phyloP scores from a whole-genome alignment of 1,140 invertebrate species.

The Ostrea denselamellosa region DNA sequence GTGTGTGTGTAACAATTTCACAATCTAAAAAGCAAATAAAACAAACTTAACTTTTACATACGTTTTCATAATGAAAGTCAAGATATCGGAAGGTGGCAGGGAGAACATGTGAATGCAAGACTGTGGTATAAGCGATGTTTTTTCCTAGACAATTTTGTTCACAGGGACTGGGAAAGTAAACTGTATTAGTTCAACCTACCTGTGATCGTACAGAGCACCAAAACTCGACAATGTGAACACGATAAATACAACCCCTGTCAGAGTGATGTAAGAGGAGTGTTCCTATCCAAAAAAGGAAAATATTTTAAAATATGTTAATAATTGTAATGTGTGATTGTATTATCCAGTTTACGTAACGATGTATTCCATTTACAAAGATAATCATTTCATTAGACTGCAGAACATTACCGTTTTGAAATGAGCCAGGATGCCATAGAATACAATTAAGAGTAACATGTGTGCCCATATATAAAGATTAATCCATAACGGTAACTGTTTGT shows the following conservation, averaged over 20 bases:
- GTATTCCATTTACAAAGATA: background rate
- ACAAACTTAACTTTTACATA: too few relatives aligned
- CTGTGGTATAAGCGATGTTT: too few relatives aligned
- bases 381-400: background rate
- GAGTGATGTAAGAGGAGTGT: background rate
- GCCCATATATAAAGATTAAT: conserved; percentile 85
- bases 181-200: conserved; percentile 50
- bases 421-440: conserved; percentile 55
- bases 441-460: conserved; percentile 85
- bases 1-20: too few relatives aligned
- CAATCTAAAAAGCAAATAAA: too few relatives aligned
- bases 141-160: too few relatives aligned
- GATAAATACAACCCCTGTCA: conserved; percentile 56
- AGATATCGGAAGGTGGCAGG: too few relatives aligned
- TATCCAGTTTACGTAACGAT: too few relatives aligned
- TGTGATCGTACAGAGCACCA: conserved; percentile 69
- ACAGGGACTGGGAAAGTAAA: too few relatives aligned
- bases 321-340: background rate
- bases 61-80: too few relatives aligned
- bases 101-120: too few relatives aligned
- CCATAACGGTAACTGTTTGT: conserved; percentile 85
- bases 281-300: background rate
- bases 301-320: background rate
- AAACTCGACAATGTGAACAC: conserved; percentile 58
- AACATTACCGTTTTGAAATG: conserved; percentile 56